Conservation (phyloP, 2,797 vertebrate genomes). For the Peromyscus aztecus region DNA sequence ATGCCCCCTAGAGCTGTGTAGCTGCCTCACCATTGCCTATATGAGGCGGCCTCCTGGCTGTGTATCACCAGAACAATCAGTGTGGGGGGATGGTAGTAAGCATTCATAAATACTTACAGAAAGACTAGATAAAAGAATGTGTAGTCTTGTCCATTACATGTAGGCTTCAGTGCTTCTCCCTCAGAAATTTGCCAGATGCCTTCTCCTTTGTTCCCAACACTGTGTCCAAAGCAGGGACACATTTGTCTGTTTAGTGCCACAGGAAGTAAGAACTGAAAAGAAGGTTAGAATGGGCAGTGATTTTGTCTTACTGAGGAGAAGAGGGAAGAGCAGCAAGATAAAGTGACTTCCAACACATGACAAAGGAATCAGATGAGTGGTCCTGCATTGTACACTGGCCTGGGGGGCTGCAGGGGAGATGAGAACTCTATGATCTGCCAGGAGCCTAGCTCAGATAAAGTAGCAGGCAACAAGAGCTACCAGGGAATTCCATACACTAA, state of each 20-base stretch:
- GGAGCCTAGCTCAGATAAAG: background rate
- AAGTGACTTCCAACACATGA: background rate
- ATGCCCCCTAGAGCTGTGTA: background rate
- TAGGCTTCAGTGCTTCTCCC: background rate
- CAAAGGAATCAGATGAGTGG: background rate
- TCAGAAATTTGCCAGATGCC: background rate
- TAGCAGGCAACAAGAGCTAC: background rate
- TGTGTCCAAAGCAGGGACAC: background rate
- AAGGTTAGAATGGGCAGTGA: background rate
- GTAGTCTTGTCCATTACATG: background rate
- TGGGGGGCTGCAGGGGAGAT: no score
- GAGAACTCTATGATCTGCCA: background rate
- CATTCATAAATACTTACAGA: background rate
- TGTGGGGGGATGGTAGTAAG: no score
- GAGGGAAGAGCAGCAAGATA: slow-evolving; percentile 5
- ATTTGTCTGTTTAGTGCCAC: background rate
- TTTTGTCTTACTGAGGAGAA: background rate
- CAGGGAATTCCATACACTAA: background rate
- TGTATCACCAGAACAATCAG: background rate
- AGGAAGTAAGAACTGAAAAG: slow-evolving; percentile 44
- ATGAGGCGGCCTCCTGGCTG: background rate
- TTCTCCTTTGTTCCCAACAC: background rate
- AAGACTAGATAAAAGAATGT: background rate
- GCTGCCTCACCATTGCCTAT: background rate
- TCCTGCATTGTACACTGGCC: background rate